These are phyloP conservation scores for Phymorhynchus buccinoides DNA, from an alignment of 1,140 invertebrate species.

Conservation along the genomic window DNA sequence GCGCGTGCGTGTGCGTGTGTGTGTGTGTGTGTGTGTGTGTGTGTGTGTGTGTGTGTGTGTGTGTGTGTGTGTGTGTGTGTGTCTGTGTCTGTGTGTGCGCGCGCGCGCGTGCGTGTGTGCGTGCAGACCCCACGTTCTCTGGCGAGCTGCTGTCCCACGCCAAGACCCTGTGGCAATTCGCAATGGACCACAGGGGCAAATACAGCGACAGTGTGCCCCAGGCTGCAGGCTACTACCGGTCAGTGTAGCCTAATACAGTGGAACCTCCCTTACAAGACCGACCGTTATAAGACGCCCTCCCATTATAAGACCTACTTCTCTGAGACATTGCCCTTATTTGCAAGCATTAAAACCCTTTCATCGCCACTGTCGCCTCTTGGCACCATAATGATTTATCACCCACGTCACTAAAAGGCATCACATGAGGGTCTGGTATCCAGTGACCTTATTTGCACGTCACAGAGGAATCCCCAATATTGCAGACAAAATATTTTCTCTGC, in stretches of 20 bases:
- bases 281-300: no score
- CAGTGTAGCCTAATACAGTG: slow-evolving; percentile 51
- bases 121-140: slow-evolving; percentile 75
- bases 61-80: slow-evolving; percentile 52
- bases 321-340: no score
- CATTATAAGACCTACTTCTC: no score
- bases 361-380: no score
- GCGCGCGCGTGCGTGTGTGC: background rate
- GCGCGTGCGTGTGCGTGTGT: slow-evolving; percentile 75
- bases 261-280: no score
- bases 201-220: slow-evolving; percentile 78
- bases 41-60: slow-evolving; percentile 50
- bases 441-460: no score
- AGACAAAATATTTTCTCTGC: no score
- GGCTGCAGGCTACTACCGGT: slow-evolving; percentile 77
- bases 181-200: slow-evolving; percentile 75
- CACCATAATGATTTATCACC: no score
- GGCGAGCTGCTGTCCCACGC: slow-evolving; percentile 75
- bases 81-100: background rate
- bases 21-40: slow-evolving; percentile 59
- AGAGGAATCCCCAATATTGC: no score
- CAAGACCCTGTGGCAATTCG: slow-evolving; percentile 78
- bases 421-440: no score
- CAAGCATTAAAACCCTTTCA: no score
- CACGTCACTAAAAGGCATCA: no score